Percentiles rank a stretch among this genome's conserved stretches.
These are phyloP conservation scores for Naso thynnoides DNA, from an alignment of 2,797 vertebrate genomes.

Conservation along the genomic window DNA sequence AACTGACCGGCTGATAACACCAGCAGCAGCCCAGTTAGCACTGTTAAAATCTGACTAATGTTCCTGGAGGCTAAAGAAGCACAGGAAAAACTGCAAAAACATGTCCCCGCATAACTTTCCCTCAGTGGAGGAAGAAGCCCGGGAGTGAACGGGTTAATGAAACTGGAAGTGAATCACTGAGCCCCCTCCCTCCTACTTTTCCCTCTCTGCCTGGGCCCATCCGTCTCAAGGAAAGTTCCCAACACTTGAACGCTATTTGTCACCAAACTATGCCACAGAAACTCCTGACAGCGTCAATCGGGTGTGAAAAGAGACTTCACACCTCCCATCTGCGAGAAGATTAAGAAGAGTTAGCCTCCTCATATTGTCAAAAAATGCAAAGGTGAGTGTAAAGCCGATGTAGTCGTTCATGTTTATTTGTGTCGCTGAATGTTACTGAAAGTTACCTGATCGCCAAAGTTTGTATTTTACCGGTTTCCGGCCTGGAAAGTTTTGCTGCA, in stretches of 20 bases:
- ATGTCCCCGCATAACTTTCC: too few relatives aligned
- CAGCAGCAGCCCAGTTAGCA: too few relatives aligned
- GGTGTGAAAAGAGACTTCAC: background rate
- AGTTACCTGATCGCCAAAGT: background rate
- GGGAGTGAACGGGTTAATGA: conserved; percentile 67
- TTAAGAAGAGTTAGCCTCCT: background rate
- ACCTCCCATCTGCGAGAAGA: background rate
- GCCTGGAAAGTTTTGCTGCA: background rate
- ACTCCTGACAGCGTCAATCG: background rate
- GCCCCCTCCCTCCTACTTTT: conserved; percentile 37
- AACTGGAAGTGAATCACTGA: conserved; percentile 38
- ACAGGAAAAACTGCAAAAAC: background rate
- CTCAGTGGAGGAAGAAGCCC: too few relatives aligned
- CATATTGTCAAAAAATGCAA: conserved; percentile 20
- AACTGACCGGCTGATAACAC: too few relatives aligned
- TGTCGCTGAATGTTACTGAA: background rate
- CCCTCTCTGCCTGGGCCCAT: conserved; percentile 29
- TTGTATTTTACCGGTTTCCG: background rate
- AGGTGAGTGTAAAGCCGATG: conserved; percentile 48
- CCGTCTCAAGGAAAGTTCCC: conserved; percentile 45
- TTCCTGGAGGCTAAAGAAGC: too few relatives aligned
- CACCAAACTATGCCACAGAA: background rate
- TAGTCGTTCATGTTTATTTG: background rate
- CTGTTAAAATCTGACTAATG: too few relatives aligned
- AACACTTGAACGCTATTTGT: background rate